A percentile compares a stretch with the other conserved stretches of the same genome.
Evolutionary conservation across 92 coral and sea anemone genomes (phyloP).

Genomic region (Paramuricea clavata): DNA sequence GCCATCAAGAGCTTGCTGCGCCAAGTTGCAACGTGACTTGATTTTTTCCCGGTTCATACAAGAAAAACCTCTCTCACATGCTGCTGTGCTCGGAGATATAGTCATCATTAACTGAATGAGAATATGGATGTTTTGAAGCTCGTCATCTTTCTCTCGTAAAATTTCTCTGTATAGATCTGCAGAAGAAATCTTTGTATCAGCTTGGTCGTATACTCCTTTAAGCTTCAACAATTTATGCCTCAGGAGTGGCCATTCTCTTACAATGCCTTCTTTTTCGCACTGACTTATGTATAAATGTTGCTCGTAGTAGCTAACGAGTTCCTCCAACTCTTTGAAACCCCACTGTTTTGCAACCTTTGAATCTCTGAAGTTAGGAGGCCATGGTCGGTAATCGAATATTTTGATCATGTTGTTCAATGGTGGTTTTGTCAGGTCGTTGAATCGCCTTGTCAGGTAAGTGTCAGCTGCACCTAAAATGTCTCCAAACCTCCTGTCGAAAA

Average conservation of each 20-base stretch:
- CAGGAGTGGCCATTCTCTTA: background rate
- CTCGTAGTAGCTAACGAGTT: background rate
- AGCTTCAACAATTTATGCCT: background rate
- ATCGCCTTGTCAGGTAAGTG: background rate
- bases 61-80: slow-evolving; percentile 13
- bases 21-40: background rate
- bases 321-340: background rate
- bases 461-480: background rate
- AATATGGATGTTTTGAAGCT: background rate
- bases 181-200: background rate
- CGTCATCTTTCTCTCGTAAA: background rate
- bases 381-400: no score
- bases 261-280: background rate
- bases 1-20: background rate
- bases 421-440: background rate
- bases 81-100: slow-evolving; percentile 12
- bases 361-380: no score
- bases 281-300: background rate
- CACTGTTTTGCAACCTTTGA: no score
- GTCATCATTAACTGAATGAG: slow-evolving; percentile 7
- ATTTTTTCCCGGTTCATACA: background rate
- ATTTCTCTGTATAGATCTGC: background rate
- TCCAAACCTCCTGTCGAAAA: slow-evolving; percentile 1
- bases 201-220: background rate
- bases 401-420: background rate